Conservation (phyloP, 30 jellyfish, hydroid and myxozoan genomes). For the Pseudorhiza aurosa region DNA sequence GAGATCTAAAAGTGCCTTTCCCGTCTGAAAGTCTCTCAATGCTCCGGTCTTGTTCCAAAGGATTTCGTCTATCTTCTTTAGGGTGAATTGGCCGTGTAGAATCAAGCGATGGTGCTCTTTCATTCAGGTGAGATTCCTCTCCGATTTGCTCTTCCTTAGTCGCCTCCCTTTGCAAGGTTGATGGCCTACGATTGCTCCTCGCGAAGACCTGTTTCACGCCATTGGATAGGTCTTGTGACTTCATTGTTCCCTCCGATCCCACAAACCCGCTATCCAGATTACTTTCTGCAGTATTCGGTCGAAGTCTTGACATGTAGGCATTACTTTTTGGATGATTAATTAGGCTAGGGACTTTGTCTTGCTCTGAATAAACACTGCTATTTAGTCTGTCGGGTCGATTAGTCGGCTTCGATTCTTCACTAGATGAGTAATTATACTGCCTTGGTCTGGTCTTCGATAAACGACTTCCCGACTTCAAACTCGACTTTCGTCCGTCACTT, state of each 20-base stretch:
- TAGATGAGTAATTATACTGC: slow-evolving; percentile 20
- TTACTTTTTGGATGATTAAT: slow-evolving; percentile 55
- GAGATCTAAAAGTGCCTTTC: not conserved
- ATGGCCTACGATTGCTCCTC: not conserved
- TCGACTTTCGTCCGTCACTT: slow-evolving; percentile 48
- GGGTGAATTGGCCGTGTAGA: not conserved
- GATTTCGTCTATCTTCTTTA: not conserved
- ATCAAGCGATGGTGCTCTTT: not conserved
- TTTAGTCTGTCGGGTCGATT: slow-evolving; percentile 57
- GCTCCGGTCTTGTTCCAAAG: not conserved
- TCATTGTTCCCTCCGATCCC: slow-evolving; percentile 78
- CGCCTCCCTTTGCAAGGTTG: not conserved
- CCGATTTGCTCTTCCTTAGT: not conserved
- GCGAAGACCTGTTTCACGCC: not conserved
- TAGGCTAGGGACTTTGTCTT: slow-evolving; percentile 69
- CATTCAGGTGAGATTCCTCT: not conserved
- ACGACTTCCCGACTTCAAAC: slow-evolving; percentile 65
- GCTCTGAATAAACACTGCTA: slow-evolving; percentile 73
- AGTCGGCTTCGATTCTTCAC: slow-evolving; percentile 55
- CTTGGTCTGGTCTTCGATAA: slow-evolving; percentile 33
- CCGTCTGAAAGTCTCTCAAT: not conserved
- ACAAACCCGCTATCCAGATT: slow-evolving; percentile 79
- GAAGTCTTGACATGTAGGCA: slow-evolving; percentile 35
- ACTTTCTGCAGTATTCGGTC: slow-evolving; percentile 83
- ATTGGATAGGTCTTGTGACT: slow-evolving; percentile 58